phyloP scores from a whole-genome alignment of 2,113 vertebrate species.

The Neolamprologus sp. region DNA sequence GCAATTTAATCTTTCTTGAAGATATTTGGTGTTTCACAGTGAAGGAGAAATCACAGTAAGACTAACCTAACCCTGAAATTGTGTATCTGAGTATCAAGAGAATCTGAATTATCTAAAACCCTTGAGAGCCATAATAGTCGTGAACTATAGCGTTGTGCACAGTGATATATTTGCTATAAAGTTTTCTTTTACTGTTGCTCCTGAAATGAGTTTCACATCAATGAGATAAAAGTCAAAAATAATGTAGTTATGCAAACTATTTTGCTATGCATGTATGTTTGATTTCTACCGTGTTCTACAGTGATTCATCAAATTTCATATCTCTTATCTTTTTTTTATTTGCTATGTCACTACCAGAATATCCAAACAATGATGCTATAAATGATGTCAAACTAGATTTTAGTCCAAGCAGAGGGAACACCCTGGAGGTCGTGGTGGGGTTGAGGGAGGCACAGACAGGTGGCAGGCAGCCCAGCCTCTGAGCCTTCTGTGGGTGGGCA shows the following conservation, averaged over 20 bases:
- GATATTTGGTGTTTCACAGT: background rate
- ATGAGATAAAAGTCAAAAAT: background rate
- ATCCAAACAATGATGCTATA: background rate
- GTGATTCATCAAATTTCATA: background rate
- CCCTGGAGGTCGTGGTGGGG: constrained; percentile 11
- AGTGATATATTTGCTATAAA: background rate
- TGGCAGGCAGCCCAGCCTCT: constrained; percentile 48
- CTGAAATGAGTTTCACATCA: background rate
- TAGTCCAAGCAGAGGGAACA: background rate
- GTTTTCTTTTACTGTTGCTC: background rate
- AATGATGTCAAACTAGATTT: background rate
- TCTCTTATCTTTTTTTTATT: background rate
- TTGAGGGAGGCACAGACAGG: constrained; percentile 50
- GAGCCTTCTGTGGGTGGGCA: constrained; percentile 50
- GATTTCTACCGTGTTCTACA: background rate
- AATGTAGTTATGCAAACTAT: background rate
- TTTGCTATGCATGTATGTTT: background rate
- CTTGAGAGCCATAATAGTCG: background rate
- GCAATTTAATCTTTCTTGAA: background rate
- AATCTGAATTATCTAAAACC: background rate
- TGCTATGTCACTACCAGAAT: background rate
- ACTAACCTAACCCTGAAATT: fast-evolving
- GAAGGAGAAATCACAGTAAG: background rate
- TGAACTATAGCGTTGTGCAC: background rate
- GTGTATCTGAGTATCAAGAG: background rate